phyloP scores from a whole-genome alignment of 2,888 invertebrate species.

The Mayetiola destructor region DNA sequence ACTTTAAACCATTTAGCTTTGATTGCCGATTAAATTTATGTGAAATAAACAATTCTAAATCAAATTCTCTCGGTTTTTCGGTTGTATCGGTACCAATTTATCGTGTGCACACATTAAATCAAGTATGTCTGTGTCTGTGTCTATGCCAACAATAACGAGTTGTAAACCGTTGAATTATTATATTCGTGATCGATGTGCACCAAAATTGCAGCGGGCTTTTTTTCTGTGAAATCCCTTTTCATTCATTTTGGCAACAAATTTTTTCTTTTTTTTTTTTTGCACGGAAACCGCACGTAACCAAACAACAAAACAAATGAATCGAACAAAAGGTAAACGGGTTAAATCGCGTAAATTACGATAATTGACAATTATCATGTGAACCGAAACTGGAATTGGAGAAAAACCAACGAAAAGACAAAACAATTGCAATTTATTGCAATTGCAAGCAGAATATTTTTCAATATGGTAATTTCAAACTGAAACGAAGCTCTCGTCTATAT shows the following conservation, averaged over 20 bases:
- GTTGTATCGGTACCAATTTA: constrained; percentile 9
- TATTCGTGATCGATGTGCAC: constrained; percentile 8
- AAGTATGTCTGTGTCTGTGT: neutral
- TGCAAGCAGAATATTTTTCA: too few species aligned
- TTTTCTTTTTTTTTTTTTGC: too few species aligned
- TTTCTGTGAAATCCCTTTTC: too few species aligned
- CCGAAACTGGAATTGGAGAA: neutral
- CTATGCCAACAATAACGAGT: neutral
- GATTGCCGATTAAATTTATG: too few species aligned
- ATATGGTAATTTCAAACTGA: too few species aligned
- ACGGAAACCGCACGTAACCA: too few species aligned
- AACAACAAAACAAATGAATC: neutral
- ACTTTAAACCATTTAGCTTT: too few species aligned
- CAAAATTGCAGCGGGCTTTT: too few species aligned
- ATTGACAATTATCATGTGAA: constrained; percentile 13
- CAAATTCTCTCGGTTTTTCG: too few species aligned
- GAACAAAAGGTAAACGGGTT: neutral
- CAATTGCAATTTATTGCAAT: constrained; percentile 11
- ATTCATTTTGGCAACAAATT: too few species aligned
- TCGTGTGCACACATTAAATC: neutral
- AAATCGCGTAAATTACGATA: constrained; percentile 13
- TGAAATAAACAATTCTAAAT: neutral
- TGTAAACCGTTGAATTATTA: constrained; percentile 8
- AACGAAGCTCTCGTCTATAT: too few species aligned
- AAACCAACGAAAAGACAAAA: neutral